Percentiles rank a stretch among this genome's conserved stretches.
phyloP scores from a whole-genome alignment of 2,888 invertebrate genomes.

The Drosophila recens region DNA sequence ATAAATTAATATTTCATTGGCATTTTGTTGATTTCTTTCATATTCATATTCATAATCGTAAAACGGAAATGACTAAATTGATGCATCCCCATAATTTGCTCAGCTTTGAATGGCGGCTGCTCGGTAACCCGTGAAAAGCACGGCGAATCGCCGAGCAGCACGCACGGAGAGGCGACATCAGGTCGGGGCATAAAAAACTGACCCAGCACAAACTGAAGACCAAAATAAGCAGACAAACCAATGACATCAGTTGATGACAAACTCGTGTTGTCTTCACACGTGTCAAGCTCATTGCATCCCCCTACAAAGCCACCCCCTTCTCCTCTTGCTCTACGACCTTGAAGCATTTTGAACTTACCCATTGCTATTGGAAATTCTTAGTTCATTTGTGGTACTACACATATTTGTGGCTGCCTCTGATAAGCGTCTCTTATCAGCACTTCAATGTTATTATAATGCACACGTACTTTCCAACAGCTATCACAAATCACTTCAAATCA shows the following conservation, averaged over 20 bases:
- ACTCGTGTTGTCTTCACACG: slow-evolving; percentile 39
- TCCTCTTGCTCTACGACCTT: slow-evolving; percentile 28
- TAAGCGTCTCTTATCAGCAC: slow-evolving; percentile 49
- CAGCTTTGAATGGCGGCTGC: too few species aligned
- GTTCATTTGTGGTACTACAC: slow-evolving; percentile 2
- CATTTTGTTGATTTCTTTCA: slow-evolving; percentile 5
- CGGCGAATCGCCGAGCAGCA: slow-evolving; percentile 59
- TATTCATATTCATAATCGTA: slow-evolving; percentile 16
- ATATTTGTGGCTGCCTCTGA: slow-evolving; percentile 21
- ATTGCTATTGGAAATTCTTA: not conserved
- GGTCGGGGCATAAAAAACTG: slow-evolving; percentile 31
- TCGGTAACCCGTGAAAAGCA: slow-evolving; percentile 30
- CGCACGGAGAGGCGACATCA: slow-evolving; percentile 35
- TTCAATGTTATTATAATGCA: slow-evolving; percentile 28
- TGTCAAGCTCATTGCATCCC: not conserved
- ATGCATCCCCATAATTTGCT: slow-evolving; percentile 60
- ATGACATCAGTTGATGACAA: slow-evolving; percentile 9
- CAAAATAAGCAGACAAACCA: not conserved
- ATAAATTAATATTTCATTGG: slow-evolving; percentile 21
- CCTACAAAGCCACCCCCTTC: not conserved
- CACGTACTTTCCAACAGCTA: not conserved
- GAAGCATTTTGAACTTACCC: slow-evolving; percentile 23
- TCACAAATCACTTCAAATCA: not conserved
- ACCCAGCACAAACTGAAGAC: slow-evolving; percentile 35
- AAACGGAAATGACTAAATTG: slow-evolving; percentile 71